phyloP scores from a whole-genome alignment of 2,797 vertebrate genomes.

The Acomys russatus region DNA sequence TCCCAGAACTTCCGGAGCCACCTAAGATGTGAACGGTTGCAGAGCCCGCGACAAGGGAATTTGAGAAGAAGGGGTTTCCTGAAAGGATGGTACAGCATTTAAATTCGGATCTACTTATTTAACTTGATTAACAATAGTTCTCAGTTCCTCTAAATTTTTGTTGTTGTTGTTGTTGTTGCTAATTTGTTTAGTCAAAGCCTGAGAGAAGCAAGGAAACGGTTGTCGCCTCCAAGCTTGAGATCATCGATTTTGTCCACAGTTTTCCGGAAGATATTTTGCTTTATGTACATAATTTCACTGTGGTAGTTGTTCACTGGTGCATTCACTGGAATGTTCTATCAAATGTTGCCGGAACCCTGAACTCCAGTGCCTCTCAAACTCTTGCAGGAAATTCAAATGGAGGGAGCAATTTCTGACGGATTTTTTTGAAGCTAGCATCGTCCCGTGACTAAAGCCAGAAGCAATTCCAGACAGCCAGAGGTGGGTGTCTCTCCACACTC shows the following conservation, averaged over 20 bases:
- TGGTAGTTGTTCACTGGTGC: background rate
- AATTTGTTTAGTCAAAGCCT: conserved; percentile 69
- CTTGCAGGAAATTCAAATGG: background rate
- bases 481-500: background rate
- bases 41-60: background rate
- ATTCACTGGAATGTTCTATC: background rate
- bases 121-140: conserved; percentile 50
- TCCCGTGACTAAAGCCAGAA: background rate
- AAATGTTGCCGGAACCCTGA: background rate
- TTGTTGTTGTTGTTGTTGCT: conserved; percentile 45
- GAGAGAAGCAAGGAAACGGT: background rate
- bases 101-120: conserved; percentile 62
- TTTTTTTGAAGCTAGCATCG: background rate
- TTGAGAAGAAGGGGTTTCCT: conserved; percentile 45
- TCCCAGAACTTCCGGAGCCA: background rate
- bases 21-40: background rate
- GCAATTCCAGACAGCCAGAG: background rate
- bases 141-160: conserved; percentile 76
- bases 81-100: conserved; percentile 11
- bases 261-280: background rate
- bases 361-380: background rate
- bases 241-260: background rate
- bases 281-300: background rate
- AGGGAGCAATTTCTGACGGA: background rate
- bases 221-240: background rate